These are phyloP conservation scores for Eristalis tenax DNA, from an alignment of 2,888 invertebrate genomes.

Conservation along the genomic window DNA sequence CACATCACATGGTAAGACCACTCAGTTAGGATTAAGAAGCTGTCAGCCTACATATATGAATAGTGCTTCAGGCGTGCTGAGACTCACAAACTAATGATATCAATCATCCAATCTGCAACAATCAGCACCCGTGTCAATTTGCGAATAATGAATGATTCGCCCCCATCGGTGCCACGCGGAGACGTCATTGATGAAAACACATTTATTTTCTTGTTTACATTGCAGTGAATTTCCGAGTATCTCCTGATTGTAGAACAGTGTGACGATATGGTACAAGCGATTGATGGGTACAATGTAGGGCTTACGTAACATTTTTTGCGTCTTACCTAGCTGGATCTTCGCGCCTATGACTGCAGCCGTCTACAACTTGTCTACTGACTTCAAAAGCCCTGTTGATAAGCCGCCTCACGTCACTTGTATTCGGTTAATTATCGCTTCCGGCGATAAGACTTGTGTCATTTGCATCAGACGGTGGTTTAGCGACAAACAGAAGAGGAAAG, in stretches of 20 bases:
- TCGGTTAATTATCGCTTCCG: background rate
- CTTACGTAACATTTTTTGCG: background rate
- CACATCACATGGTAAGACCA: background rate
- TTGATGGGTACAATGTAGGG: background rate
- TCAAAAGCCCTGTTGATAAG: background rate
- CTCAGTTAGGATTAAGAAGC: background rate
- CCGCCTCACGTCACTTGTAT: background rate
- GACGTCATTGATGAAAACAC: conserved; percentile 36
- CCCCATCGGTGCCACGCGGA: background rate
- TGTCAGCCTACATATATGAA: background rate
- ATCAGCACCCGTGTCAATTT: conserved; percentile 9
- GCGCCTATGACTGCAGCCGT: background rate
- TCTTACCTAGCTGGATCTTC: background rate
- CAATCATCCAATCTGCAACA: conserved; percentile 43
- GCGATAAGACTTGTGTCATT: background rate
- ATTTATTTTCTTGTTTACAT: conserved; percentile 29
- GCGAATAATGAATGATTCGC: background rate
- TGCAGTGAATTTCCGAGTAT: background rate
- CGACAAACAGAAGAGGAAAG: background rate
- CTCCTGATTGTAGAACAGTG: background rate
- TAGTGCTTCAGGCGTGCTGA: conserved; percentile 4
- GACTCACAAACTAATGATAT: conserved; percentile 11
- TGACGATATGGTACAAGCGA: background rate
- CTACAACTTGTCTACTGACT: conserved; percentile 14
- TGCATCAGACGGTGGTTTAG: background rate